Percentiles rank a stretch among this genome's conserved stretches.
Evolutionary conservation across 1,140 invertebrate species (phyloP).

Genomic region (Glossosoma conforme): DNA sequence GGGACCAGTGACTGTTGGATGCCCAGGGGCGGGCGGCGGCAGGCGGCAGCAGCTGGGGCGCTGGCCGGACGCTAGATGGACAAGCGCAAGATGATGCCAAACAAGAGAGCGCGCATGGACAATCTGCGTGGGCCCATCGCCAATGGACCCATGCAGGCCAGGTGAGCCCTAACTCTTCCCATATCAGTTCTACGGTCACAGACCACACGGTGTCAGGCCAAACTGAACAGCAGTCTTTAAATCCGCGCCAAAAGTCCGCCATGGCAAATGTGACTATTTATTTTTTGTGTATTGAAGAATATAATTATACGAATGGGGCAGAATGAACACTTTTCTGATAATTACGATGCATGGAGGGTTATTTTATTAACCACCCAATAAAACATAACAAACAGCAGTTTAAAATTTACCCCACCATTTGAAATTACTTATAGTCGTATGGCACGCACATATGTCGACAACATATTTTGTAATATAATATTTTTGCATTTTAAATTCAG

Average conservation of each 20-base stretch:
- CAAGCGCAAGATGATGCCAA: conserved; percentile 58
- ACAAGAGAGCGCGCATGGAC: conserved; percentile 62
- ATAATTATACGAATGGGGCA: not conserved
- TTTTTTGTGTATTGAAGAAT: not conserved
- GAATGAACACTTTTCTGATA: not conserved
- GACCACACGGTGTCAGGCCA: not conserved
- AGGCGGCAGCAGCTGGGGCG: conserved; percentile 9
- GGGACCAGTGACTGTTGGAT: conserved; percentile 19
- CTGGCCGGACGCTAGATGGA: conserved; percentile 43
- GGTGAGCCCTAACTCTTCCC: conserved; percentile 37
- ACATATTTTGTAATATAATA: too few relatives aligned
- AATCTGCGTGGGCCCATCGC: conserved; percentile 59
- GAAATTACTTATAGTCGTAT: too few relatives aligned
- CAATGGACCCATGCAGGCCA: conserved; percentile 72
- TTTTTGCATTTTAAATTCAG: too few relatives aligned
- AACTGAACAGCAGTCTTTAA: not conserved
- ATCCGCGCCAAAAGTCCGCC: not conserved
- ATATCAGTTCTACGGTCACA: too few relatives aligned
- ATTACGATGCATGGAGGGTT: not conserved
- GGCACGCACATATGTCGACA: too few relatives aligned
- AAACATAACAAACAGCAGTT: too few relatives aligned
- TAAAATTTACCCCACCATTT: too few relatives aligned
- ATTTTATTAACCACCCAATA: not conserved
- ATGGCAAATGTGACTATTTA: not conserved
- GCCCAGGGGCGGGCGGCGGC: conserved; percentile 12